Conservation (phyloP, 2,888 invertebrate species). For the Ornithoptera priamus region DNA sequence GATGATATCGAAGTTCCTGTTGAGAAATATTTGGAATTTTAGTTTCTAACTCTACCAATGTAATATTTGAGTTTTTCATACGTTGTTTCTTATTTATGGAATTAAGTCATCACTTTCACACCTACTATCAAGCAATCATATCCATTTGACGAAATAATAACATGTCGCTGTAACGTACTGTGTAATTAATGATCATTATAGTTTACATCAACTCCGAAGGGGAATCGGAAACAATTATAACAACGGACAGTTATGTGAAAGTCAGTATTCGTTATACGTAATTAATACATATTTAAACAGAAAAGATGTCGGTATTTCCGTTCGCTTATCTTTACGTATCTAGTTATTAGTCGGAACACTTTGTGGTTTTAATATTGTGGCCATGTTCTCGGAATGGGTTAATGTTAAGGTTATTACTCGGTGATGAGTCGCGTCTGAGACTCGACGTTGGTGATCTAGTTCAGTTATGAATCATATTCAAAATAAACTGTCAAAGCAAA, state of each 20-base stretch:
- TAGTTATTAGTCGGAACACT: slow-evolving; percentile 45
- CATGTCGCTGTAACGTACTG: slow-evolving; percentile 40
- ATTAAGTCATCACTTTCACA: slow-evolving; percentile 41
- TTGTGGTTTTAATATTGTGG: slow-evolving; percentile 39
- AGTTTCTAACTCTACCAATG: too few relatives aligned
- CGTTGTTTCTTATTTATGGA: neutral
- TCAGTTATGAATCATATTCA: slow-evolving; percentile 31
- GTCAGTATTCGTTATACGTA: slow-evolving; percentile 54
- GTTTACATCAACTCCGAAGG: slow-evolving; percentile 58
- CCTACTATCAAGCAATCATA: slow-evolving; percentile 37
- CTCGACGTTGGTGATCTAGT: slow-evolving; percentile 36
- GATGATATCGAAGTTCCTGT: too few relatives aligned
- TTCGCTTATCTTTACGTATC: slow-evolving; percentile 48
- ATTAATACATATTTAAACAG: slow-evolving; percentile 45
- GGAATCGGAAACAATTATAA: slow-evolving; percentile 63
- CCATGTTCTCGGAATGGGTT: slow-evolving; percentile 38
- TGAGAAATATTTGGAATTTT: too few relatives aligned
- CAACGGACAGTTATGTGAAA: slow-evolving; percentile 34
- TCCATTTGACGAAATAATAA: slow-evolving; percentile 55
- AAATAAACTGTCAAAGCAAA: slow-evolving; percentile 23
- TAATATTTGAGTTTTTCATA: too few relatives aligned
- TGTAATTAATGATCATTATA: slow-evolving; percentile 54
- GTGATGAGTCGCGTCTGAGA: slow-evolving; percentile 34
- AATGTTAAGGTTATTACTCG: slow-evolving; percentile 36
- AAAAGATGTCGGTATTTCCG: slow-evolving; percentile 42